phyloP scores from a whole-genome alignment of 2,797 vertebrate species.

The Argya squamiceps region DNA sequence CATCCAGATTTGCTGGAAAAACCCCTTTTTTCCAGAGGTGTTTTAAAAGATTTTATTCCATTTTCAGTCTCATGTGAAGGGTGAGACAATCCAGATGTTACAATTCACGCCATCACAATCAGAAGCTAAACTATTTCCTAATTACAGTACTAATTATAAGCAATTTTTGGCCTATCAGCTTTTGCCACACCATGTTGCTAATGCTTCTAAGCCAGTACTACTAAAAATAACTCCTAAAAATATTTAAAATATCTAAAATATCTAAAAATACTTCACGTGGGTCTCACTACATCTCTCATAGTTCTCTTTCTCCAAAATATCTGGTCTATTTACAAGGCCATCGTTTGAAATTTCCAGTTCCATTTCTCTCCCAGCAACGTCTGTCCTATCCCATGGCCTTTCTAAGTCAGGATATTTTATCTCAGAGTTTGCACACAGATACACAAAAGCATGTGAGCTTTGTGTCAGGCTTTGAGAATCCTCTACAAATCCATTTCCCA shows the following conservation, averaged over 20 bases:
- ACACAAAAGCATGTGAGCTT: background rate
- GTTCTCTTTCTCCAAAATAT: background rate
- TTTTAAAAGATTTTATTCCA: background rate
- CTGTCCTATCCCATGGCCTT: background rate
- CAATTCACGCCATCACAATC: background rate
- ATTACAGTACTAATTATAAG: background rate
- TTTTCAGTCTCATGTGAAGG: background rate
- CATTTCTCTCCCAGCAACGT: background rate
- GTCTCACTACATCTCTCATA: fast-evolving
- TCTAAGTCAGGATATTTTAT: background rate
- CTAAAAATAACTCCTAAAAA: too few species aligned
- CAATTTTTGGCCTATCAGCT: background rate
- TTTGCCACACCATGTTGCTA: background rate
- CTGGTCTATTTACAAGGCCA: background rate
- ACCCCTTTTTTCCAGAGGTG: background rate
- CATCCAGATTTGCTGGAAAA: background rate
- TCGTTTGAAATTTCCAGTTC: background rate
- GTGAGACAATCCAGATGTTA: background rate
- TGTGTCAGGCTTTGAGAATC: background rate
- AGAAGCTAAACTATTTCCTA: background rate
- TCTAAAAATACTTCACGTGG: background rate
- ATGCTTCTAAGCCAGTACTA: background rate
- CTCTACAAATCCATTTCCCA: background rate
- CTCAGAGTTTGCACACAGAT: background rate
- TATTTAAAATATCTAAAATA: too few species aligned